Conservation (phyloP, 2,113 vertebrate species). For the Hippocampus guttulatus region DNA sequence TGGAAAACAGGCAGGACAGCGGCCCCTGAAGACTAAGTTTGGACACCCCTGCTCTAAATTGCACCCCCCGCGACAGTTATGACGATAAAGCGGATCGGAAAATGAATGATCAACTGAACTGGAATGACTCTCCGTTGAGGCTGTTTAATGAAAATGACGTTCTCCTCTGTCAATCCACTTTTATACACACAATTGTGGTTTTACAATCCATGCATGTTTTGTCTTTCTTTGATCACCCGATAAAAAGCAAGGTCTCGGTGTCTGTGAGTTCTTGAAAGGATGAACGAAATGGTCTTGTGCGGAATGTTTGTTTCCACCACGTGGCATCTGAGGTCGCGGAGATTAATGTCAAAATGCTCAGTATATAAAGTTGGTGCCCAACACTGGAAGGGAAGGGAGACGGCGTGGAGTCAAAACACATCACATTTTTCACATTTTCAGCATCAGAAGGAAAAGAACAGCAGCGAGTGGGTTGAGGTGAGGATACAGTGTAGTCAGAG, state of each 20-base stretch:
- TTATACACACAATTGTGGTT: neutral
- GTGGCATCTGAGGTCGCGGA: neutral
- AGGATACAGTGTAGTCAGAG: slow-evolving; percentile 28
- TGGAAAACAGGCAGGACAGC: too few species aligned
- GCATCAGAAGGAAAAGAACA: slow-evolving; percentile 17
- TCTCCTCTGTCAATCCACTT: neutral
- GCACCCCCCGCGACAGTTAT: too few species aligned
- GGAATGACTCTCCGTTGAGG: neutral
- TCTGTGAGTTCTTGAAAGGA: neutral
- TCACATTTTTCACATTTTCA: slow-evolving; percentile 13
- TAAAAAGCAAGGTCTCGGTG: neutral
- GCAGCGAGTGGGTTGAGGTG: slow-evolving; percentile 42
- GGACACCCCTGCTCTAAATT: too few species aligned
- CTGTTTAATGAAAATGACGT: neutral
- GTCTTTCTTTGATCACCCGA: neutral
- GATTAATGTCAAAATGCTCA: slow-evolving; percentile 7
- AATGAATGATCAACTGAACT: neutral
- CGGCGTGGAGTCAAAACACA: neutral
- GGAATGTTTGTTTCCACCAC: neutral
- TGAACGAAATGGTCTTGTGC: slow-evolving; percentile 6
- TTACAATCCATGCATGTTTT: neutral
- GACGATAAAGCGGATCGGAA: too few species aligned
- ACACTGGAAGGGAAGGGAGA: neutral
- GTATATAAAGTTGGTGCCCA: slow-evolving; percentile 5
- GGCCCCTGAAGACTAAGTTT: too few species aligned